Evolutionary conservation across 1,140 invertebrate species (phyloP).

Genomic region (Drosophila kanapiae): DNA sequence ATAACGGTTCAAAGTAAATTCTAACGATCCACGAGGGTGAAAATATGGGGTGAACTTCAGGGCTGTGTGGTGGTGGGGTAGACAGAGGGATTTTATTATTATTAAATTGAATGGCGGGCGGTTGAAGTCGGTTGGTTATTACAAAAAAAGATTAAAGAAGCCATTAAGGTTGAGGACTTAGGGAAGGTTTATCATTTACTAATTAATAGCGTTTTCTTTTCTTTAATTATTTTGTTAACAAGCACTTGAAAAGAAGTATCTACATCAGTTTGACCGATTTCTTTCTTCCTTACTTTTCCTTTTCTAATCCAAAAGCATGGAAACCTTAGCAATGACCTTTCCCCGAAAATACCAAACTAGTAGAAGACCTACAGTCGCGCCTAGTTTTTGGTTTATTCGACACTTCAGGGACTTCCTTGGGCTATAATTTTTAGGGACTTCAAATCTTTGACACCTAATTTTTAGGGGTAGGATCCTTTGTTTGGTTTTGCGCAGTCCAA

Average conservation of each 20-base stretch:
- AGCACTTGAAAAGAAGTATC: background rate
- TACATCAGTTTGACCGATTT: slow-evolving; percentile 12
- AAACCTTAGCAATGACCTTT: slow-evolving; percentile 37
- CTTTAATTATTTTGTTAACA: slow-evolving; percentile 8
- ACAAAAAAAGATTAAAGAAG: background rate
- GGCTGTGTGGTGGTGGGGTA: background rate
- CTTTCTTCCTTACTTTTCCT: background rate
- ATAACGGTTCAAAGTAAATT: slow-evolving; percentile 32
- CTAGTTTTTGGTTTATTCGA: slow-evolving; percentile 28
- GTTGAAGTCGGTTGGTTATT: background rate
- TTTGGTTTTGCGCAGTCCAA: slow-evolving; percentile 31
- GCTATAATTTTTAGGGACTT: slow-evolving; percentile 1
- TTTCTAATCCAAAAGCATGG: slow-evolving; percentile 32
- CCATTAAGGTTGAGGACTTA: background rate
- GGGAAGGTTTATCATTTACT: background rate
- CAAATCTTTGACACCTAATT: background rate
- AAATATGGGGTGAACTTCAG: slow-evolving; percentile 3
- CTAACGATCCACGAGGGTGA: slow-evolving; percentile 27
- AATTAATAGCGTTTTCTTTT: background rate
- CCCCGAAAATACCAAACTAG: slow-evolving; percentile 26
- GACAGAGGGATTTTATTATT: background rate
- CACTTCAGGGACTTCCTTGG: slow-evolving; percentile 48
- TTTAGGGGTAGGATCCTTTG: slow-evolving; percentile 35
- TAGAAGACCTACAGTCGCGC: slow-evolving; percentile 30
- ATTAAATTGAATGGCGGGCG: background rate